Evolutionary conservation across 2,888 invertebrate genomes (phyloP), one percentile per base, ranked within the genome.

Genomic region (Trichogramma evanescens): DNA sequence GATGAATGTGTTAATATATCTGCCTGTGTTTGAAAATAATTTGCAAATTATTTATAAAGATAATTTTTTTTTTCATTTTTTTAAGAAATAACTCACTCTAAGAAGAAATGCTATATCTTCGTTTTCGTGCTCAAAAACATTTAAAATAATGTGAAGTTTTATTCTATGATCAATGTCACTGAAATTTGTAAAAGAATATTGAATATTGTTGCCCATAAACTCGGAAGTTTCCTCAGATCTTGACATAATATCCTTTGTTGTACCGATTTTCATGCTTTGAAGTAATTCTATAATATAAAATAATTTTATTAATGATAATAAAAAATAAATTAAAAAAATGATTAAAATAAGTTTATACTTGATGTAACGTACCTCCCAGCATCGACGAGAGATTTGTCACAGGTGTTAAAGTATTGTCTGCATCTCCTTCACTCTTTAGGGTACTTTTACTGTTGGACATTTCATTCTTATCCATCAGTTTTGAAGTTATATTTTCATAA

Each of bases 111-210:
- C 78, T 5, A 84, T 78, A 61, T 82, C 81, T 70, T 84, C 84
- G 42, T 79, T 79, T 59, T 80, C 77, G 62, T 82, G 79, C 64
- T 83, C 80, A 66, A 85, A 83, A 68, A 83, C 75, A 61, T 77
- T 78, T 65, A 83, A 77, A 70, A 82, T 81, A 45, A 85, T 79
- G 70, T 81, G 81, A 4, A 83, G 73, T 69, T 84, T 84, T n/a
- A 85, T 74, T 53, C 84, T 80, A 67, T 83, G 84, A 73, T 85
- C 85, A 13, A 83, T 76, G 65, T 80, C 79, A 61, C 77, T 77
- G 58, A 83, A 84, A 68, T 84, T 79, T 5, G 69, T 78, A 65
- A 81, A 84, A 44, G 81, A 82, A 66, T 83, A 84, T 68, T 81
- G 80, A 65, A 82, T 80, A 26, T 72, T 70, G 40, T 71, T 72